phyloP scores from a whole-genome alignment of 2,888 invertebrate genomes.

The Bembecia ichneumoniformis region DNA sequence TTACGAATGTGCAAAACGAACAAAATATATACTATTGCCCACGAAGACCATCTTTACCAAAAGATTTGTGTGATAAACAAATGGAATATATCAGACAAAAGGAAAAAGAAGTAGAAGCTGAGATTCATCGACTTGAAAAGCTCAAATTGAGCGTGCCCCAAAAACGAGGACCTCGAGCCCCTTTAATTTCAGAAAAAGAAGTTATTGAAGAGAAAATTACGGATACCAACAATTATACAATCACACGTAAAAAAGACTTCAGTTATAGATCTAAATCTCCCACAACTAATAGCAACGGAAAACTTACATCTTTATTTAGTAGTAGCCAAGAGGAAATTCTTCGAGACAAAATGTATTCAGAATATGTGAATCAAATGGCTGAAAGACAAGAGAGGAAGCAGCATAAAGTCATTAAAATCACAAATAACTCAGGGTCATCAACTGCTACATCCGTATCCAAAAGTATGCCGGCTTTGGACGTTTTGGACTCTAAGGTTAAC shows the following conservation, averaged over 20 bases:
- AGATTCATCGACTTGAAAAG: constrained; percentile 75
- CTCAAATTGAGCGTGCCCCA: constrained; percentile 43
- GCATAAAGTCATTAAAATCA: constrained; percentile 85
- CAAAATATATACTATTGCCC: constrained; percentile 27
- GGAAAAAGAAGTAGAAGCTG: constrained; percentile 77
- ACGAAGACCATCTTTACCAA: constrained; percentile 74
- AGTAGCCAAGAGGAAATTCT: constrained; percentile 81
- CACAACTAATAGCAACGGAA: constrained; percentile 24
- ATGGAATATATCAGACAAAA: constrained; percentile 77
- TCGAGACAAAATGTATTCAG: constrained; percentile 87
- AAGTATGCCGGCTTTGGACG: constrained; percentile 46
- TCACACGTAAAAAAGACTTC: constrained; percentile 61
- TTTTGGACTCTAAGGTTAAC: constrained; percentile 51
- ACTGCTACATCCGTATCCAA: constrained; percentile 35
- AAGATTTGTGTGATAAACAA: constrained; percentile 75
- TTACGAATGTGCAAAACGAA: constrained; percentile 35
- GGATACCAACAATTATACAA: constrained; percentile 43
- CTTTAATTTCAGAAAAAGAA: constrained; percentile 51
- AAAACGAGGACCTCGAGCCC: constrained; percentile 45
- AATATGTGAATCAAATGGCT: constrained; percentile 84
- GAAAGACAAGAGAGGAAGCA: constrained; percentile 84
- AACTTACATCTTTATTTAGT: constrained; percentile 51
- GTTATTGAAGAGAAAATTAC: constrained; percentile 22
- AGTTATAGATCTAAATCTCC: constrained; percentile 26
- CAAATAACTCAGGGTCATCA: constrained; percentile 58